Evolutionary conservation across 2,888 invertebrate species (phyloP).

Genomic region (Brachypalpus laphriformis): DNA sequence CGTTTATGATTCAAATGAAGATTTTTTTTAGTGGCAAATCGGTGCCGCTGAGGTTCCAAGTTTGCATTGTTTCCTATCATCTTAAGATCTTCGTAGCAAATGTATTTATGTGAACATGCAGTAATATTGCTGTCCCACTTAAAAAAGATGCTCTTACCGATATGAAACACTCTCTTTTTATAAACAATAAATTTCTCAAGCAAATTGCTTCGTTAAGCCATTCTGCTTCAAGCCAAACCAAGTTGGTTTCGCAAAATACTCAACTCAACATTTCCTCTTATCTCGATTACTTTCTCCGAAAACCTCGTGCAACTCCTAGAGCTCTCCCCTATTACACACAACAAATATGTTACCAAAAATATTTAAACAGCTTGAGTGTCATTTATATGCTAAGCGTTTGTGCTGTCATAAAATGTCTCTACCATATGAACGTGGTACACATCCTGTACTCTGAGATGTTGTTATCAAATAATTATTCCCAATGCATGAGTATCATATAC

Average conservation of each 20-base stretch:
- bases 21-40: no score
- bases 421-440: not conserved
- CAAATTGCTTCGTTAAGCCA: constrained; percentile 38
- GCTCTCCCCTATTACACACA: not conserved
- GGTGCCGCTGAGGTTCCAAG: no score
- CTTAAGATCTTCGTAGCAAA: no score
- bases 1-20: no score
- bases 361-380: constrained; percentile 54
- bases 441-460: constrained; percentile 38
- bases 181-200: constrained; percentile 38
- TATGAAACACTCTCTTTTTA: no score
- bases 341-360: constrained; percentile 35
- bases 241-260: constrained; percentile 11
- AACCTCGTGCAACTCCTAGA: not conserved
- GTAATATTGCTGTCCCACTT: no score
- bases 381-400: constrained; percentile 71
- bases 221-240: not conserved
- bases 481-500: not conserved
- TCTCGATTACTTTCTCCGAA: constrained; percentile 46
- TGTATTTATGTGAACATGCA: no score
- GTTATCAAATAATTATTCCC: constrained; percentile 66
- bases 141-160: no score
- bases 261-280: constrained; percentile 36
- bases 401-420: constrained; percentile 61
- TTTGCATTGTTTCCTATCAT: no score